phyloP scores from a whole-genome alignment of 2,797 vertebrate genomes.

The Hylomyscus alleni region DNA sequence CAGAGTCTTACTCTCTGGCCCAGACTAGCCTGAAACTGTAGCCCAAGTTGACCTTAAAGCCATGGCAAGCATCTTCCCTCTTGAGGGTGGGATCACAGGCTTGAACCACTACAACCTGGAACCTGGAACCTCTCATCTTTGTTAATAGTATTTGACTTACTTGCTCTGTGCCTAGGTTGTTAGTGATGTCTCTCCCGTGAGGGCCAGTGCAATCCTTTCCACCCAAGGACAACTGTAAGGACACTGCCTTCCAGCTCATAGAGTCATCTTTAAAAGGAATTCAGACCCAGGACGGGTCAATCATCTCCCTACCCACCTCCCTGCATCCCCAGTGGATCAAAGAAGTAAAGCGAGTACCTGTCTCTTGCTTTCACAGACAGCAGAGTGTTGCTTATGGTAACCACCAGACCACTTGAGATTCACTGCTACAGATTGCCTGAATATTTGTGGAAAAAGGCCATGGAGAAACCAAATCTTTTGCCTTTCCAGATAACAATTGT shows the following conservation, averaged over 20 bases:
- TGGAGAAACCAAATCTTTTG: not conserved
- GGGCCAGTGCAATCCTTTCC: constrained; percentile 4
- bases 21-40: not conserved
- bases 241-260: not conserved
- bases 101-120: constrained; percentile 65
- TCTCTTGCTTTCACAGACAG: constrained; percentile 69
- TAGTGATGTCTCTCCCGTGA: constrained; percentile 15
- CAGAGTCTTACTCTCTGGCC: not conserved
- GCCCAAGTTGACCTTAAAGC: not conserved
- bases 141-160: not conserved
- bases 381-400: constrained; percentile 72
- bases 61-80: not conserved
- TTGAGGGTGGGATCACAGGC: not conserved
- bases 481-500: not conserved
- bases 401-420: not conserved
- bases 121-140: not conserved
- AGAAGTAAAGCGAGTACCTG: constrained; percentile 49
- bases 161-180: constrained; percentile 5
- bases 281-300: not conserved
- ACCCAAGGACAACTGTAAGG: constrained; percentile 34
- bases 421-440: constrained; percentile 60
- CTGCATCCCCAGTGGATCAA: constrained; percentile 20
- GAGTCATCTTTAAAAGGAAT: constrained; percentile 61
- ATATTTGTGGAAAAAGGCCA: constrained; percentile 19
- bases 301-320: not conserved